Base-by-base conservation (phyloP, 2,888 invertebrate species). In the Tanypteryx hageni region DNA sequence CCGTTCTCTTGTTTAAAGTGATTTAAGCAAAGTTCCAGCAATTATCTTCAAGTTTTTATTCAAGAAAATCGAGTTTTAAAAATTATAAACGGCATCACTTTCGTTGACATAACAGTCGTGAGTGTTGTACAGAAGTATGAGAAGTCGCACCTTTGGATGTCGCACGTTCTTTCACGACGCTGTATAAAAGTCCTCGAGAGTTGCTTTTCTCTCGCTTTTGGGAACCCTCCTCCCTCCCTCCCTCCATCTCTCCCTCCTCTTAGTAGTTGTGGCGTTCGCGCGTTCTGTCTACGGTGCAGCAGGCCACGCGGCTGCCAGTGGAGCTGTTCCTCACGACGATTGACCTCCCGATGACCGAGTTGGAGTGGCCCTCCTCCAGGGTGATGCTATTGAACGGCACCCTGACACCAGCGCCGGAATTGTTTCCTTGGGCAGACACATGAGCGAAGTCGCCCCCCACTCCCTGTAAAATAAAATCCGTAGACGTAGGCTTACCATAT, bases 261-360 rank as follows among this genome's bases (percentile, higher is more conserved):
- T 56, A 68, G 13, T 89, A 64, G 10, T n/a, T 44, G 9, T 89
- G 11, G 0, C 89, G 31, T 18, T 64, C 68, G 18, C 31, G 31
- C 8, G 31, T 64, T n/a, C 64, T 59, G 64, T 68, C 89, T 7
- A 89, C 64, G 10, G 8, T n/a, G n/a, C 89, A 89, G 89, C 89
- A 89, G 0, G 89, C 89, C 0, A 68, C 64, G 0, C 61, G 44
- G 8, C 18, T 44, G 18, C 68, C 68, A 31, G 11, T 64, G 13
- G 89, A 18, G 1, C 31, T n/a, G 44, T n/a, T 44, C n/a, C 89
- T 89, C 56, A 89, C n/a, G 5, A 64, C 89, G 0, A 89, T 64
- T 18, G 64, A 64, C 44, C n/a, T 58, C n/a, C 89, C 89, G n/a
- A 89, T 89, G 16, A 89, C 64, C 10, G 64, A 89, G 68, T 89